Conservation (phyloP, 2,113 vertebrate genomes). For the Mellivora capensis region DNA sequence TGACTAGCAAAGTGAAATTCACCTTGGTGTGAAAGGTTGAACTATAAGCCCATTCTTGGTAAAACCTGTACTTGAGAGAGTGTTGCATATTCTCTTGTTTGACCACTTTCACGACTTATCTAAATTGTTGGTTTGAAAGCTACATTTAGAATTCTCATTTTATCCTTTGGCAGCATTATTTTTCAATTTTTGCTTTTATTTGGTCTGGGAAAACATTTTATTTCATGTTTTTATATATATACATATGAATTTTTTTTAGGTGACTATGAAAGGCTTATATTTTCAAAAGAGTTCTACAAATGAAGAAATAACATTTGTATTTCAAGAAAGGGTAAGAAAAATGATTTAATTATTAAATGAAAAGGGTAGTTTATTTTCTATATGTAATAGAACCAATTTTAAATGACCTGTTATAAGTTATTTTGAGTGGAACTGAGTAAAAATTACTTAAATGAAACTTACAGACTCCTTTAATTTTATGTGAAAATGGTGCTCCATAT, state of each 20-base stretch:
- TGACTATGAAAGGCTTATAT: conserved; percentile 88
- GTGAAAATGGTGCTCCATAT: neutral
- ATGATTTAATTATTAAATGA: neutral
- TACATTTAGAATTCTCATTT: neutral
- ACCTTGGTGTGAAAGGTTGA: neutral
- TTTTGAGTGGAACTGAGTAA: neutral
- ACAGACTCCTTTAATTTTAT: neutral
- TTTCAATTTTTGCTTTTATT: conserved; percentile 3
- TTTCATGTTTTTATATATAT: neutral
- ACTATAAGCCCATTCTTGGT: neutral
- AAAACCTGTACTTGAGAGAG: neutral
- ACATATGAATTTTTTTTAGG: conserved; percentile 65
- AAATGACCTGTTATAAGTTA: neutral
- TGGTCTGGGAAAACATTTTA: neutral
- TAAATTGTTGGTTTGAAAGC: neutral
- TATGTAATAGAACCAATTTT: neutral
- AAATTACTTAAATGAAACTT: neutral
- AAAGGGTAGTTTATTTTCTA: neutral
- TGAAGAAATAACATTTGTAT: conserved; percentile 85
- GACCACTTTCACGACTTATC: neutral
- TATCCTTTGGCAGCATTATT: neutral
- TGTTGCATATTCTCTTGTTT: neutral
- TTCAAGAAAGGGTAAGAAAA: conserved; percentile 87
- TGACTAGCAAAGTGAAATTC: neutral
- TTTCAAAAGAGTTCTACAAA: conserved; percentile 81